Percentiles rank a stretch among this genome's conserved stretches.
phyloP scores from a whole-genome alignment of 2,113 vertebrate genomes.

The Murina feae region DNA sequence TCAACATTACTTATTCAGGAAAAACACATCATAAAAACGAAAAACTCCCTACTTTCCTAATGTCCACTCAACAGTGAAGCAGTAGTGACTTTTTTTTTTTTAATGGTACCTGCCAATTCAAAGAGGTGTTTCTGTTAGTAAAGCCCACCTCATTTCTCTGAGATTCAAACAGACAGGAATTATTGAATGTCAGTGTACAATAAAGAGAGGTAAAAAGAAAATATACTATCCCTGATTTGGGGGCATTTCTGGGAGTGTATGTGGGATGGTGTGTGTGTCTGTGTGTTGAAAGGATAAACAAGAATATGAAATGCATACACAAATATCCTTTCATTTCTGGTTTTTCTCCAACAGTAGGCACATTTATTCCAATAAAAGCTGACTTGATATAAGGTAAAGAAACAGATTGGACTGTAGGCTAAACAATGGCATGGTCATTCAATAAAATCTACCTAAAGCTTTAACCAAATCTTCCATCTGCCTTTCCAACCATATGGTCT shows the following conservation, averaged over 20 bases:
- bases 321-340: neutral
- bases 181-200: neutral
- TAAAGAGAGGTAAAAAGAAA: neutral
- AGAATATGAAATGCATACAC: neutral
- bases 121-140: neutral
- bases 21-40: neutral
- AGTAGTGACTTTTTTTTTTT: neutral
- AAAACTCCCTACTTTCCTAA: neutral
- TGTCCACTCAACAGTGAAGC: neutral
- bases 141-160: slow-evolving; percentile 21
- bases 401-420: neutral
- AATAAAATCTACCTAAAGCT: neutral
- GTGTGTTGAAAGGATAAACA: neutral
- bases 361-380: neutral
- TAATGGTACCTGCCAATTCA: neutral
- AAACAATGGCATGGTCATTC: neutral
- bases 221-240: neutral
- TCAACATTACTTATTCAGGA: neutral
- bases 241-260: neutral
- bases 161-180: neutral
- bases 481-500: neutral
- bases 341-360: neutral
- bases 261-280: neutral
- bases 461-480: neutral
- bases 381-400: neutral